Evolutionary conservation across 2,113 vertebrate species (phyloP).

Genomic region (Mastomys coucha): DNA sequence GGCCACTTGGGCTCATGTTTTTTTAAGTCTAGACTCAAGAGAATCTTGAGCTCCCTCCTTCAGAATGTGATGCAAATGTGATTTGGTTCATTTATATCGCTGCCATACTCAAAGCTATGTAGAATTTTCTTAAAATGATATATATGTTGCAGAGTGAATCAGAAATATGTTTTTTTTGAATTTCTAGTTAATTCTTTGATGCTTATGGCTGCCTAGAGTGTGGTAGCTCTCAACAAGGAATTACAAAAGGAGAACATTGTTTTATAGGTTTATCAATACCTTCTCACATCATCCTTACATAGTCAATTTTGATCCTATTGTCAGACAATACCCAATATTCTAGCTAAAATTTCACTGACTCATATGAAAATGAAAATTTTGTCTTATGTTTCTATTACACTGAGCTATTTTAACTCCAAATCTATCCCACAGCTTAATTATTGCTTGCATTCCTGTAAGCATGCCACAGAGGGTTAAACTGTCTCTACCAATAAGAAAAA

Average conservation of each 20-base stretch:
- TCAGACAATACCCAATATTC: neutral
- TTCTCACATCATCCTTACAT: neutral
- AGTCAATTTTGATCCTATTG: neutral
- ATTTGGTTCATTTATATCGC: conserved; percentile 28
- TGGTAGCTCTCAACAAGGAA: neutral
- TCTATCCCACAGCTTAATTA: neutral
- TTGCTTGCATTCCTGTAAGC: neutral
- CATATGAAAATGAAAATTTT: too few relatives aligned
- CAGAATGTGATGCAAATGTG: neutral
- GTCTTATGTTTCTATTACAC: neutral
- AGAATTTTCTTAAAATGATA: conserved; percentile 55
- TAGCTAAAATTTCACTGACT: conserved; percentile 28
- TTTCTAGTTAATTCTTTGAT: conserved; percentile 61
- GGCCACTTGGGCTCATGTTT: neutral
- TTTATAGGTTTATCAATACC: neutral
- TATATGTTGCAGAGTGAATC: neutral
- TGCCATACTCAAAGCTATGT: neutral
- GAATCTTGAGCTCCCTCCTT: neutral
- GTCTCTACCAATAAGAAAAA: neutral
- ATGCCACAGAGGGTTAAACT: neutral
- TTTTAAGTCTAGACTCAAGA: neutral
- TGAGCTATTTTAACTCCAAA: neutral
- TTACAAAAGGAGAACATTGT: neutral
- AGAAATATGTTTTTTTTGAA: conserved; percentile 26
- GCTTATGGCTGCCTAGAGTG: conserved; percentile 1